Conservation (phyloP, 2,113 vertebrate species). For the Acanthisitta chloris region DNA sequence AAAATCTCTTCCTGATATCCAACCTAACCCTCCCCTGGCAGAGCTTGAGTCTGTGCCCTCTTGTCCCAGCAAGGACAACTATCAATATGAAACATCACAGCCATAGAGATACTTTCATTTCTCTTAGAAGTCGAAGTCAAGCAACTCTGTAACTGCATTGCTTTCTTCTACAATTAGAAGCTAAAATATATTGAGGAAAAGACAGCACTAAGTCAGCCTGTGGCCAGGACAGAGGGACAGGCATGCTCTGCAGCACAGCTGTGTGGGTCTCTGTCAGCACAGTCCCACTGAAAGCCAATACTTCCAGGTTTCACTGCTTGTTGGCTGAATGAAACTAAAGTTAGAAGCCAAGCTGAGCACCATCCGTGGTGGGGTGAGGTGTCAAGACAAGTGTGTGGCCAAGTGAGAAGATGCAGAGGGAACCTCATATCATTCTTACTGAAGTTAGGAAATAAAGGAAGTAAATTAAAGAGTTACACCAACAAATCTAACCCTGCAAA, state of each 20-base stretch:
- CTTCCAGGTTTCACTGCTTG: slow-evolving; percentile 36
- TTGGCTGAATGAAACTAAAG: slow-evolving; percentile 34
- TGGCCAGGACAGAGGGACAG: background rate
- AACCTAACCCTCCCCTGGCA: too few relatives aligned
- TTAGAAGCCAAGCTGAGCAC: slow-evolving; percentile 53
- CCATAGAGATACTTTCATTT: background rate
- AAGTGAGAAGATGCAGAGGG: background rate
- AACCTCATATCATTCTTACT: background rate
- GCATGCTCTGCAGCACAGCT: background rate
- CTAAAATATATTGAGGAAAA: background rate
- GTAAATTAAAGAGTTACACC: background rate
- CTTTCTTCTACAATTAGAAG: background rate
- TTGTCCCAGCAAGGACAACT: background rate
- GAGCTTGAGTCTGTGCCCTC: too few relatives aligned
- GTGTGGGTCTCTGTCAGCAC: background rate
- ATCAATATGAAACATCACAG: background rate
- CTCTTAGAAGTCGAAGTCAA: background rate
- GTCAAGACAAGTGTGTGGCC: background rate
- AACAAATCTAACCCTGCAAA: background rate
- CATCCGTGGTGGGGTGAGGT: background rate
- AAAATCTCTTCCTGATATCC: too few relatives aligned
- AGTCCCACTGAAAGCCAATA: slow-evolving; percentile 42
- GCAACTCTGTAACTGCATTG: background rate
- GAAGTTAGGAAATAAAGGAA: background rate
- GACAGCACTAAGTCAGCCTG: background rate